Evolutionary conservation across 2,113 vertebrate genomes (phyloP), one percentile per base, ranked within the genome.

Genomic region (Hydrolagus affinis): DNA sequence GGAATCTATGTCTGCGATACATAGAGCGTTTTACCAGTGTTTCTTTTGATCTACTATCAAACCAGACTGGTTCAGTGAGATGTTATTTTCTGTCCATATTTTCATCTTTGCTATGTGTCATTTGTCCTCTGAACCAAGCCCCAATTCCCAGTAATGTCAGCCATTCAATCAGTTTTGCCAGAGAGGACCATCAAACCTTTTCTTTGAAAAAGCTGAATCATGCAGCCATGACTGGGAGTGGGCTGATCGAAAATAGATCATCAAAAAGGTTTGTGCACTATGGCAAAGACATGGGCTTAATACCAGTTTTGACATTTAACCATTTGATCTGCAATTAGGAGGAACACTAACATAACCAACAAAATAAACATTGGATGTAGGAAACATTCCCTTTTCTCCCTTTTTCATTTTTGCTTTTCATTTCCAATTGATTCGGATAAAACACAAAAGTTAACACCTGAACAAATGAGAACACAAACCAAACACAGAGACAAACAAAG

Each of bases 51-150:
- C 23, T 83, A 32, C 73, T 17, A 66, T 28, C 62, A 15, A 66
- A 68, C 25, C 28, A 66, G 62, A 19, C 25, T 19, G 28, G 44
- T 44, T 44, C 44, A 83, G 60, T 83, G 19, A 83, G 60, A 62
- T 83, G 60, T 83, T 78, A 32, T 83, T 68, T 83, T 66, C 78
- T 32, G 15, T 32, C 32, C 62, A 9, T 32, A 66, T 83, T 66
- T 11, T 28, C 25, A 68, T 30, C 66, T 83, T 83, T 83, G 59
- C 59, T 17, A 30, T 7, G 23, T 83, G 78, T 64, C 66, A 19
- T 28, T 66, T 56, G 28, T 83, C 25, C 78, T 83, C 62, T 32
- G 25, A 32, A 68, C 8, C 62, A 66, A 32, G 25, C 15, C 28
- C 66, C 25, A 83, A 66, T 83, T 83, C 25, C 25, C 23, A 9